Percentiles rank a stretch among this genome's conserved stretches.
Conservation (phyloP, 1,140 invertebrate species). For the Ladona fulva region DNA sequence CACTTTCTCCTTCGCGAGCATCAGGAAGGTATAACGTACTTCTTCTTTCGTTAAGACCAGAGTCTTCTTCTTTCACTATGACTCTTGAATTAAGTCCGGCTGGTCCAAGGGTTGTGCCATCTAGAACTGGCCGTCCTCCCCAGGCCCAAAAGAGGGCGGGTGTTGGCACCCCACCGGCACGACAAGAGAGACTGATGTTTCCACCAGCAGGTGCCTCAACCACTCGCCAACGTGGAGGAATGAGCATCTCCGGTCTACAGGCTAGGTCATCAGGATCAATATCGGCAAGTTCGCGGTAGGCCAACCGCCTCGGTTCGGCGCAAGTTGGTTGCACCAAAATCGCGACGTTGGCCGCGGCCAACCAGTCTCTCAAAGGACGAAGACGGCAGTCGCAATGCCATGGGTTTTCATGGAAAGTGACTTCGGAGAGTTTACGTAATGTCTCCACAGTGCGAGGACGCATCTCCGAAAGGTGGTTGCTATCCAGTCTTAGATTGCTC, state of each 20-base stretch:
- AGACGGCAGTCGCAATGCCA: conserved; percentile 85
- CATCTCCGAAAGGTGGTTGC: conserved; percentile 65
- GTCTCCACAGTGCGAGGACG: conserved; percentile 61
- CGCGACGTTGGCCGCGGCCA: conserved; percentile 72
- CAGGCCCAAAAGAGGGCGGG: conserved; percentile 78
- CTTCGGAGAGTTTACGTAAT: conserved; percentile 61
- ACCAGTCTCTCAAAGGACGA: conserved; percentile 71
- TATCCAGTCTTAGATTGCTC: conserved; percentile 72
- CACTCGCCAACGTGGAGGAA: conserved; percentile 51
- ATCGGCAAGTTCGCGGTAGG: conserved; percentile 60
- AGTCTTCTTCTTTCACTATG: conserved; percentile 66
- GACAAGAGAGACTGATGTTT: conserved; percentile 74
- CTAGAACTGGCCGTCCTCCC: conserved; percentile 68
- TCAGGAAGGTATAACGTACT: conserved; percentile 76
- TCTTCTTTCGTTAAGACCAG: conserved; percentile 53
- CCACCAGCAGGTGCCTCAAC: conserved; percentile 68
- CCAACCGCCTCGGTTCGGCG: conserved; percentile 52
- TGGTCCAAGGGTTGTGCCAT: conserved; percentile 57
- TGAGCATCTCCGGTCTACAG: conserved; percentile 72
- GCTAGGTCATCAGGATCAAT: conserved; percentile 75
- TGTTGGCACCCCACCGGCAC: conserved; percentile 68
- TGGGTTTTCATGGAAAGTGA: conserved; percentile 83
- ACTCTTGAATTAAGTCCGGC: conserved; percentile 57
- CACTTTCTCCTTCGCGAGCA: conserved; percentile 77
- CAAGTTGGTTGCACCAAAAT: conserved; percentile 67